Evolutionary conservation across 2,797 vertebrate species (phyloP).

Genomic region (Pipistrellus kuhlii): DNA sequence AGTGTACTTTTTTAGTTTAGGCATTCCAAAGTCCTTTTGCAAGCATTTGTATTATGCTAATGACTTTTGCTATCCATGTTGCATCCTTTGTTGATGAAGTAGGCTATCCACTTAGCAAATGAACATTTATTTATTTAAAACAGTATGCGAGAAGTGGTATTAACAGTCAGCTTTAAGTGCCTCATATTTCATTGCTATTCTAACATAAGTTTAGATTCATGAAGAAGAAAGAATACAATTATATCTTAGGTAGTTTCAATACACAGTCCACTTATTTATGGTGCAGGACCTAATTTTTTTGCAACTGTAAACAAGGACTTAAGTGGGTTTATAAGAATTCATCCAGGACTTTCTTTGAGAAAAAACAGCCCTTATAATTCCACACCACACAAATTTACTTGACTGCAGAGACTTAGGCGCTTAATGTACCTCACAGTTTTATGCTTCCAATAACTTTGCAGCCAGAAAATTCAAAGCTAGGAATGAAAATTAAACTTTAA

Average conservation of each 20-base stretch:
- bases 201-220: constrained; percentile 30
- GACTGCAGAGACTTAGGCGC: constrained; percentile 44
- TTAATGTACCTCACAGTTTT: constrained; percentile 1
- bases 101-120: neutral
- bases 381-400: constrained; percentile 59
- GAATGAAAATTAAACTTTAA: constrained; percentile 59
- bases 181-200: constrained; percentile 19
- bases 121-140: neutral
- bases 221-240: constrained; percentile 52
- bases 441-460: constrained; percentile 24
- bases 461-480: constrained; percentile 56
- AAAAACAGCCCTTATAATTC: constrained; percentile 53
- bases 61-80: constrained; percentile 28
- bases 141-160: constrained; percentile 31
- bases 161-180: constrained; percentile 51
- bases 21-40: constrained; percentile 59
- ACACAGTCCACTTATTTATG: constrained; percentile 57
- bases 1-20: constrained; percentile 50
- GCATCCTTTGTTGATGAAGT: neutral
- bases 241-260: constrained; percentile 56
- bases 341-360: constrained; percentile 61
- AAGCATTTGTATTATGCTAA: constrained; percentile 59
- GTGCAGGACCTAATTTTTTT: constrained; percentile 58
- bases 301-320: constrained; percentile 63
- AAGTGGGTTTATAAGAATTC: constrained; percentile 64